Base-by-base conservation (phyloP, 2,888 invertebrate species). In the Leptinotarsa tumamoca region DNA sequence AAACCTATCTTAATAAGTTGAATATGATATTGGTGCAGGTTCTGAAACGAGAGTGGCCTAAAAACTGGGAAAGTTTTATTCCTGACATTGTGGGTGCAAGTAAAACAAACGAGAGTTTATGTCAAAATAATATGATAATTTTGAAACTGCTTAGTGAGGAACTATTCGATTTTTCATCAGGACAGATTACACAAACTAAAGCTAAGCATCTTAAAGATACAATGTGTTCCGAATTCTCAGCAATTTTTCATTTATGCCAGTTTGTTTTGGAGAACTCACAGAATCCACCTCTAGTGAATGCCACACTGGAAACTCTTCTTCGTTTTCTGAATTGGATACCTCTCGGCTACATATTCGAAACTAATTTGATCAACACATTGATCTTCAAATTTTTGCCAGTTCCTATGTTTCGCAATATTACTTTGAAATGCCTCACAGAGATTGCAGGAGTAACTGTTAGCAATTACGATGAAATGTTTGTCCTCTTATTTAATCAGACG, bases 11-110 rank as follows among this genome's bases (percentile, higher is more conserved):
- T 82, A 98, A 98, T 88, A 99, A 99, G 90, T 91, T 99, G 68
- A 99, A 99, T 88, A 96, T 99, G 95, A 99, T 99, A 86, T 92
- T 99, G 87, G 98, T 99, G 81, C 98, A 99, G 93, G 98, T 99
- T 81, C 91, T 99, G 86, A 99, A 99, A 89, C 93, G 98, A 85
- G 99, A 99, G 89, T 99, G 99, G 99, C 99, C 99, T 74, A 97
- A 97, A 87, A 98, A 99, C 88, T 99, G 99, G 99, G 98, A 98
- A 85, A 95, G 97, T 49, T 99, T 99, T 89, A 99, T 99, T 84
- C 94, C 96, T 86, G 99, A 99, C 88, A 99, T 99, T 87, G 99
- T 99, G 76, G 99, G 99, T 77, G 98, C 99, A 67, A 98, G 98
- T 84, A 98, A 98, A 91, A 98, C 98, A 43, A 99, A 98, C 88